Evolutionary conservation across 2,888 invertebrate genomes (phyloP).

Genomic region (Keiferia lycopersicella): DNA sequence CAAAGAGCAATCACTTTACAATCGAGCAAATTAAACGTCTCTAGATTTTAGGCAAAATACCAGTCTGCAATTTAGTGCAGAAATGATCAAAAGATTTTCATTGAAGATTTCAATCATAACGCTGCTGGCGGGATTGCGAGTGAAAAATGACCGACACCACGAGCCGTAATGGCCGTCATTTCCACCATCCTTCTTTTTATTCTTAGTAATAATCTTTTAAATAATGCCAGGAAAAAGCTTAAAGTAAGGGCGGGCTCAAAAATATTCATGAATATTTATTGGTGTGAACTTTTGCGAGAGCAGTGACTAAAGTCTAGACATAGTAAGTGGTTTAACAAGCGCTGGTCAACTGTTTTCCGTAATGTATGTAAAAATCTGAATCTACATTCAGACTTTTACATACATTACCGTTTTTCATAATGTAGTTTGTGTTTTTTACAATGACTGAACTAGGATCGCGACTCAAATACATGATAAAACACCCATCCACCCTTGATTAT

Average conservation of each 20-base stretch:
- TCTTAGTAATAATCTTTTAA: conserved; percentile 13
- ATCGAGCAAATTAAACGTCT: background rate
- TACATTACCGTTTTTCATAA: too few relatives aligned
- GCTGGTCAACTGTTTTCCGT: too few relatives aligned
- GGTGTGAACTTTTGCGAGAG: background rate
- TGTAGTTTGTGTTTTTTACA: too few relatives aligned
- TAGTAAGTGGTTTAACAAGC: background rate
- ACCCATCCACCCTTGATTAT: background rate
- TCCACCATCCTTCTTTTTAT: conserved; percentile 18
- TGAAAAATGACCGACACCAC: conserved; percentile 23
- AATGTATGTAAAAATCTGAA: too few relatives aligned
- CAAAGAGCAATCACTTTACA: background rate
- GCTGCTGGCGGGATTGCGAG: conserved; percentile 17
- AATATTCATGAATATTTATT: background rate
- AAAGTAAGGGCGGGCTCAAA: conserved; percentile 2
- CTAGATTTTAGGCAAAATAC: background rate
- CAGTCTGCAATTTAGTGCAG: background rate
- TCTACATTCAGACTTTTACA: too few relatives aligned
- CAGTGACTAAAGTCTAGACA: too few relatives aligned
- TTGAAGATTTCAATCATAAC: conserved; percentile 15
- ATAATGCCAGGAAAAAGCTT: conserved; percentile 15
- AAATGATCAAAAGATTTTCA: conserved; percentile 16
- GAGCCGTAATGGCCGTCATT: conserved; percentile 21
- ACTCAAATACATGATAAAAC: too few relatives aligned
- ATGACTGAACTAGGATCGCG: too few relatives aligned